phyloP scores from a whole-genome alignment of 2,797 vertebrate genomes.

The Phylloscopus collybita region DNA sequence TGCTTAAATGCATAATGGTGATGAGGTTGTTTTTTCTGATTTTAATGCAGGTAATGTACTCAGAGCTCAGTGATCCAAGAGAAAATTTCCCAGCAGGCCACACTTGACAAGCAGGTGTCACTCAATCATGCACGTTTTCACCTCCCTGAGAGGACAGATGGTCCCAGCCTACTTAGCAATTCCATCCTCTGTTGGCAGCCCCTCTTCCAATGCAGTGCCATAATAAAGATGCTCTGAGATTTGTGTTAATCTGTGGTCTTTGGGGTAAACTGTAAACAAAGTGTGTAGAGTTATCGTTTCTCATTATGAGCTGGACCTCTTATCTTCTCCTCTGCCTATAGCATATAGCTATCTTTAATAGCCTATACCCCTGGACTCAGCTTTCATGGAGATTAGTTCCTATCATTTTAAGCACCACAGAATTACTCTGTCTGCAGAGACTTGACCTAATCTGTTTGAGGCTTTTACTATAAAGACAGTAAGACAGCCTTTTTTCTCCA shows the following conservation, averaged over 20 bases:
- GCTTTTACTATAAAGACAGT: constrained; percentile 57
- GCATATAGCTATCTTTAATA: constrained; percentile 67
- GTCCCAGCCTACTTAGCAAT: constrained; percentile 81
- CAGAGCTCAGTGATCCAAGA: constrained; percentile 79
- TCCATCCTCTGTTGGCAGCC: constrained; percentile 70
- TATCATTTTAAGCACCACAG: constrained; percentile 68
- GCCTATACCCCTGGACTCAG: constrained; percentile 55
- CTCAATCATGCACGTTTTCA: constrained; percentile 79
- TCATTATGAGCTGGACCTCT: constrained; percentile 71
- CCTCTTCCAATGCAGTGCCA: constrained; percentile 50
- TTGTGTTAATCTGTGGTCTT: constrained; percentile 78
- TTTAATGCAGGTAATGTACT: constrained; percentile 85
- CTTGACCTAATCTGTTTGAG: constrained; percentile 73
- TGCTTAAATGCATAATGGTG: constrained; percentile 50
- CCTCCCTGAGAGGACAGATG: constrained; percentile 82
- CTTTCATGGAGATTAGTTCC: constrained; percentile 72
- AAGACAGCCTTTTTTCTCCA: constrained; percentile 57
- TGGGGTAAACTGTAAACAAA: constrained; percentile 76
- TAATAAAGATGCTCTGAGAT: constrained; percentile 78
- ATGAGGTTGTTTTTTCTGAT: constrained; percentile 80
- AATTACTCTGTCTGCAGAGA: constrained; percentile 73
- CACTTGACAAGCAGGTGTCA: constrained; percentile 88
- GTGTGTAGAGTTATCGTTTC: constrained; percentile 73
- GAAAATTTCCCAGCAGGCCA: constrained; percentile 83
- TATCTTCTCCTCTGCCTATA: constrained; percentile 67